Base-by-base conservation (phyloP, 1,140 invertebrate species). In the Rhyacophila brunnea region DNA sequence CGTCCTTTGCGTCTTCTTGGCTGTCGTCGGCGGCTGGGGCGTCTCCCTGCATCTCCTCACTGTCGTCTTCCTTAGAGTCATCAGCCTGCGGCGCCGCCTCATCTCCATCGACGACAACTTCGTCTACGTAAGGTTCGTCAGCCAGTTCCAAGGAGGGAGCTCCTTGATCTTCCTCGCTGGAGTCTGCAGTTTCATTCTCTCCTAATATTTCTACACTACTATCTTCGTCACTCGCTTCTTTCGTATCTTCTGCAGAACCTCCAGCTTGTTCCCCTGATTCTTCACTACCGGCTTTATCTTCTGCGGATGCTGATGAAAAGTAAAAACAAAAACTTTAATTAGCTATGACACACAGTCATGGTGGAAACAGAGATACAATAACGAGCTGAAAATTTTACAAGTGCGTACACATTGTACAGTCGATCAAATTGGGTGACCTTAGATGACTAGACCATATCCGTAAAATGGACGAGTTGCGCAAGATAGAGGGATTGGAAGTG, bases 61-160 rank as follows among this genome's bases (percentile, higher is more conserved):
- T 63, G 62, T 68, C 75, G 54, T 74, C 74, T 43, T 72, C 71
- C 23, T 64, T 67, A 42, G 65, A 65, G 40, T 73, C 55, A 36
- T 69, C 65, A 13, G 50, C 40, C 28, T 64, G 69, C 54, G 62
- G 58, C 51, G 54, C 65, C 61, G 54, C 66, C 65, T 71, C 66
- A 43, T 56, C 55, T 53, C 63, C 70, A 63, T 76, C 71, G 45
- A 62, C 68, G 44, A 67, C 62, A 40, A 66, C 68, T 68, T 70
- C 69, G 64, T 72, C 69, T 60, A 79, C 72, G 68, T 80, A 79
- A 32, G 75, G 75, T 60, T 76, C 75, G 54, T 80, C 79, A 46
- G 78, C 77, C 51, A 75, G 70, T 70, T 76, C 73, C 50, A 79
- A 62, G 36, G 74, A 71, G 32, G 73, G 73, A 45, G 62, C 67